phyloP scores from a whole-genome alignment of 2,113 vertebrate species.

The Mugil cephalus region DNA sequence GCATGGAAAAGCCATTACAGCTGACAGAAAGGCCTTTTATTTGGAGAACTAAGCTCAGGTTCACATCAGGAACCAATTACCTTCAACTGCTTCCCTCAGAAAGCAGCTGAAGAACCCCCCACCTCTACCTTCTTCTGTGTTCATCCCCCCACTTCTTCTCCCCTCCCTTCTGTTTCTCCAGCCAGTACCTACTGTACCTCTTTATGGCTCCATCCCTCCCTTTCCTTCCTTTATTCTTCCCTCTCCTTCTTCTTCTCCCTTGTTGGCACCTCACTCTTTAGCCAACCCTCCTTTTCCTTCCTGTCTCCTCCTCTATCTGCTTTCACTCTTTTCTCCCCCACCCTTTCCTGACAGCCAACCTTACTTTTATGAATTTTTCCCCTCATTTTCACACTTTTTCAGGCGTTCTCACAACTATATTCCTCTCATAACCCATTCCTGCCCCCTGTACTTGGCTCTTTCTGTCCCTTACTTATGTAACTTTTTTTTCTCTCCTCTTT shows the following conservation, averaged over 20 bases:
- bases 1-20: constrained; percentile 82
- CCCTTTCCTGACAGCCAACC: constrained; percentile 67
- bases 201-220: constrained; percentile 21
- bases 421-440: constrained; percentile 31
- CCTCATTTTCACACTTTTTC: constrained; percentile 22
- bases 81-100: constrained; percentile 53
- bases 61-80: constrained; percentile 87
- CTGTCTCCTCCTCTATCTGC: constrained; percentile 63
- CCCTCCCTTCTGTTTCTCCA: background rate
- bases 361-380: constrained; percentile 31
- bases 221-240: constrained; percentile 43
- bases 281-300: constrained; percentile 77
- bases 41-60: constrained; percentile 76
- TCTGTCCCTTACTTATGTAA: constrained; percentile 10
- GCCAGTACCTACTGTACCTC: constrained; percentile 14
- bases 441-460: background rate
- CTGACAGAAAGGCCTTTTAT: constrained; percentile 81
- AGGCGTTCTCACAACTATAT: constrained; percentile 10
- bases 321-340: constrained; percentile 64
- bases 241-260: constrained; percentile 27
- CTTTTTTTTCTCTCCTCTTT: constrained; percentile 25
- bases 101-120: constrained; percentile 50
- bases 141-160: constrained; percentile 46
- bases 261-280: constrained; percentile 42
- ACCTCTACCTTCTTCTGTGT: constrained; percentile 35